Conservation (phyloP, 2,888 invertebrate species). For the Matsumyia berberina region DNA sequence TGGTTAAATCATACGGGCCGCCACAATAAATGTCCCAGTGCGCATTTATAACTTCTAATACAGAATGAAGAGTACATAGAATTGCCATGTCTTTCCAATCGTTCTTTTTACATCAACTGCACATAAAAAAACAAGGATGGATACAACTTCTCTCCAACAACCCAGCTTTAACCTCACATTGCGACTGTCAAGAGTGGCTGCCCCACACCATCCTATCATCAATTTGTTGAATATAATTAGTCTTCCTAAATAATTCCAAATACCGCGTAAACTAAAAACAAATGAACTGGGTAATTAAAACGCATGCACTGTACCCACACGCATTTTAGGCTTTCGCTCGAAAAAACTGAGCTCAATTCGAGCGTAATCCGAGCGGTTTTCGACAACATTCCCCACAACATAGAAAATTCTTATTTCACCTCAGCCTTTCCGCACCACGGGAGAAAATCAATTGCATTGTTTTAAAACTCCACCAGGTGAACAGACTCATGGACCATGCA, state of each 20-base stretch:
- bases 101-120: too few species aligned
- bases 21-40: too few species aligned
- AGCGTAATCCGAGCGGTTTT: not conserved
- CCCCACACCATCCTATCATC: not conserved
- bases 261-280: constrained; percentile 8
- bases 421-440: not conserved
- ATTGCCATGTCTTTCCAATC: too few species aligned
- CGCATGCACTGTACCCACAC: constrained; percentile 3
- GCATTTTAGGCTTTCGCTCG: not conserved
- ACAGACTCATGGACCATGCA: not conserved
- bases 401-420: not conserved
- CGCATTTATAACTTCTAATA: too few species aligned
- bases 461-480: constrained; percentile 17
- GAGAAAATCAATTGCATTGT: constrained; percentile 46
- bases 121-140: too few species aligned
- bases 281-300: constrained; percentile 33
- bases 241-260: not conserved
- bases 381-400: not conserved
- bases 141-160: too few species aligned
- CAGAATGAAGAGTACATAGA: too few species aligned
- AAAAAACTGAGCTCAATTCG: not conserved
- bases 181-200: too few species aligned
- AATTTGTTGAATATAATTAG: not conserved
- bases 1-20: too few species aligned
- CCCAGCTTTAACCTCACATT: too few species aligned